Percentiles rank a stretch among this genome's conserved stretches.
These are phyloP conservation scores for Danio albolineatus DNA, from an alignment of 2,797 vertebrate species.

Conservation along the genomic window DNA sequence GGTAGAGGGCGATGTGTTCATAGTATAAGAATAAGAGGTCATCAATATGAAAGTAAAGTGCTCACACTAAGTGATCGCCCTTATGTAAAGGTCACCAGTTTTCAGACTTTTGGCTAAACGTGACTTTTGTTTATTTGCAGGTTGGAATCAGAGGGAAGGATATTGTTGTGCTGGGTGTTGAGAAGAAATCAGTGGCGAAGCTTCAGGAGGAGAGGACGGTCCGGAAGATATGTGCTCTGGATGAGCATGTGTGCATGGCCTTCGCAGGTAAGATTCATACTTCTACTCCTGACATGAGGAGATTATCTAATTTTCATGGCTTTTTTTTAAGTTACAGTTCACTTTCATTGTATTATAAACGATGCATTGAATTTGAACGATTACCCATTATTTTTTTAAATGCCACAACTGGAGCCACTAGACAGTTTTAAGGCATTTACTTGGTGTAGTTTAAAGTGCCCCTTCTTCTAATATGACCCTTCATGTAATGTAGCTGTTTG, in stretches of 20 bases:
- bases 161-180: constrained; percentile 84
- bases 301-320: neutral
- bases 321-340: neutral
- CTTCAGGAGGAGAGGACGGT: constrained; percentile 87
- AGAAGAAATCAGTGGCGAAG: constrained; percentile 87
- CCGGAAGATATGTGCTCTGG: constrained; percentile 84
- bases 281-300: neutral
- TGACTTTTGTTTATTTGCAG: constrained; percentile 55
- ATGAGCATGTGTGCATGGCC: constrained; percentile 87
- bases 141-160: constrained; percentile 87
- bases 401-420: neutral
- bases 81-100: neutral
- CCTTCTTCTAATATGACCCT: too few relatives aligned
- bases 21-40: neutral
- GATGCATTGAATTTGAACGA: neutral
- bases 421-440: neutral
- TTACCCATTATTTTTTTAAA: neutral
- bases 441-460: neutral
- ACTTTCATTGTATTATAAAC: neutral
- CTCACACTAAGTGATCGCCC: neutral
- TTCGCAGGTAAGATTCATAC: constrained; percentile 79
- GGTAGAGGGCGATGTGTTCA: constrained; percentile 23
- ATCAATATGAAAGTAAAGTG: neutral
- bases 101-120: too few relatives aligned
- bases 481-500: too few relatives aligned